These are phyloP conservation scores for Aplocera efformata DNA, from an alignment of 2,888 invertebrate species.

Conservation along the genomic window DNA sequence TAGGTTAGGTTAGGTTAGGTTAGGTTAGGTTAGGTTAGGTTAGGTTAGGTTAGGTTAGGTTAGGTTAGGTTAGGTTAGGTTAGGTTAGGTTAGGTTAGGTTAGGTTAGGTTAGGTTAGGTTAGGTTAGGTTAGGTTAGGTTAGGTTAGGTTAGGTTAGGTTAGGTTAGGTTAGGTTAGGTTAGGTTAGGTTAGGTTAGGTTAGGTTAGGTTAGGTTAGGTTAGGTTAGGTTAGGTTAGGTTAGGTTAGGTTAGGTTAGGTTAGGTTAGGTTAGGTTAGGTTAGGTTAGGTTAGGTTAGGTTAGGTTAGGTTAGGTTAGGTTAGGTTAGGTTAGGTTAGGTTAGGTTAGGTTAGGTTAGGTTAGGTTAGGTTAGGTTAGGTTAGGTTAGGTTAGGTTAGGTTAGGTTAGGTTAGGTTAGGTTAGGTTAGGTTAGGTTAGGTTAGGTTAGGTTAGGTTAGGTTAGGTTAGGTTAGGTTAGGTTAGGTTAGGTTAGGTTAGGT, in stretches of 20 bases:
- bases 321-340: constrained; percentile 19
- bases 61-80: constrained; percentile 18
- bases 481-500: constrained; percentile 19
- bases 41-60: constrained; percentile 19
- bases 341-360: constrained; percentile 19
- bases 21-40: constrained; percentile 13
- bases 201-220: constrained; percentile 6
- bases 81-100: constrained; percentile 18
- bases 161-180: constrained; percentile 19
- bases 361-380: constrained; percentile 19
- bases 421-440: constrained; percentile 17
- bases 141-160: constrained; percentile 17
- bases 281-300: too few relatives aligned
- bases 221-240: too few relatives aligned
- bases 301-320: too few relatives aligned
- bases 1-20: constrained; percentile 25
- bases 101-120: constrained; percentile 15
- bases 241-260: too few relatives aligned
- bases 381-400: constrained; percentile 14
- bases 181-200: constrained; percentile 21
- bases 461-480: constrained; percentile 18
- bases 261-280: too few relatives aligned
- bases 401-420: constrained; percentile 16
- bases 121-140: constrained; percentile 18
- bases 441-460: constrained; percentile 14